A percentile compares a stretch with the other conserved stretches of the same genome.
Conservation (phyloP, 2,797 vertebrate species). For the Sebastes diploproa region DNA sequence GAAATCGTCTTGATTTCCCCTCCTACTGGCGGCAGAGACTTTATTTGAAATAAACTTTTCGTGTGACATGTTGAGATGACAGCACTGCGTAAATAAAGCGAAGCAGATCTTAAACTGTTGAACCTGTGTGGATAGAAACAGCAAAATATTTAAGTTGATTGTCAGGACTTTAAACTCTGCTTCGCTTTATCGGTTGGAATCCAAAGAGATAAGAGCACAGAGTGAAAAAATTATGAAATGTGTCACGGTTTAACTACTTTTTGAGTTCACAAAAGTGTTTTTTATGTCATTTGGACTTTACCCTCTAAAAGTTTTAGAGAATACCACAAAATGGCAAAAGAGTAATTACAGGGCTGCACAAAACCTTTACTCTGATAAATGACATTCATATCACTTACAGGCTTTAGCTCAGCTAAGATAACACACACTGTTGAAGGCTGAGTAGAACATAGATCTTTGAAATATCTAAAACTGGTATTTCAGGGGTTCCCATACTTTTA, state of each 20-base stretch:
- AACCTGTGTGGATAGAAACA: neutral
- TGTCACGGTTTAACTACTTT: conserved; percentile 27
- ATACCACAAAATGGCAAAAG: conserved; percentile 16
- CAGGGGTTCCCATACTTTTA: neutral
- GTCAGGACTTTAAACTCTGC: conserved; percentile 9
- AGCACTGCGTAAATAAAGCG: neutral
- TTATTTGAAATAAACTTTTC: conserved; percentile 9
- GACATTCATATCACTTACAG: conserved; percentile 19
- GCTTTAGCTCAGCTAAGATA: conserved; percentile 7
- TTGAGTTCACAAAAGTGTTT: conserved; percentile 3
- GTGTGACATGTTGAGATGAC: conserved; percentile 2
- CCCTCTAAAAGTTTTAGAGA: conserved; percentile 21
- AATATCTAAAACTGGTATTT: neutral
- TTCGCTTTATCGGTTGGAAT: conserved; percentile 27
- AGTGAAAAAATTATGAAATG: conserved; percentile 2
- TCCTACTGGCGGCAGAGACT: neutral
- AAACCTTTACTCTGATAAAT: conserved; percentile 29
- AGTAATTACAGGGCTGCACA: conserved; percentile 18
- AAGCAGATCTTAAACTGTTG: conserved; percentile 1
- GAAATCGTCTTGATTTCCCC: conserved; percentile 12
- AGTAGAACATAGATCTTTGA: conserved; percentile 6
- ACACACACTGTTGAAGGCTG: conserved; percentile 9
- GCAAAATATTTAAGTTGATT: conserved; percentile 4
- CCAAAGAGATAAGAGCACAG: conserved; percentile 3
- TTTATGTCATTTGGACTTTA: conserved; percentile 28